phyloP scores from a whole-genome alignment of 2,888 invertebrate genomes.

The Catocala fraxini region DNA sequence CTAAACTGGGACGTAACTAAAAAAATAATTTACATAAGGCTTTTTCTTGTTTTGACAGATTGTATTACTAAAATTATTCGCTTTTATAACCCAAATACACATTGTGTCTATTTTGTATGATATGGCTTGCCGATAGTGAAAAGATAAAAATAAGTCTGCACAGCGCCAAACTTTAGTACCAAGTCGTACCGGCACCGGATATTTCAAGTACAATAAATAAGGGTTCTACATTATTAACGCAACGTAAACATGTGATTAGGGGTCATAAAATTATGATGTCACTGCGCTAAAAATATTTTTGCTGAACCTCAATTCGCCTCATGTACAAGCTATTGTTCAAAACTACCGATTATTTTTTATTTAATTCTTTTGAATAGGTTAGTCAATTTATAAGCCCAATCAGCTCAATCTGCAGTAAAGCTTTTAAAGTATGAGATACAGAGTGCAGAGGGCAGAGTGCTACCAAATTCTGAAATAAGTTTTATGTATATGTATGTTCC shows the following conservation, averaged over 20 bases:
- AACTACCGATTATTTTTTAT: no score
- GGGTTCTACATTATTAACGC: constrained; percentile 9
- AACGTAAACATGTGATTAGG: background rate
- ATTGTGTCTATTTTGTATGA: constrained; percentile 8
- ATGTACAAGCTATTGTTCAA: no score
- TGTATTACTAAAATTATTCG: background rate
- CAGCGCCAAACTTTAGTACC: constrained; percentile 25
- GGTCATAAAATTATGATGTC: background rate
- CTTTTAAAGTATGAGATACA: no score
- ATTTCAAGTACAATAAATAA: constrained; percentile 16
- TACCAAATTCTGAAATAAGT: no score
- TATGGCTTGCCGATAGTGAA: constrained; percentile 1
- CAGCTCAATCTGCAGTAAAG: no score
- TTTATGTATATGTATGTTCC: no score
- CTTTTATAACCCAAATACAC: constrained; percentile 1
- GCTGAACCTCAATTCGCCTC: background rate
- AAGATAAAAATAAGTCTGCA: constrained; percentile 16
- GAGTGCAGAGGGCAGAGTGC: no score
- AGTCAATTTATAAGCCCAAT: no score
- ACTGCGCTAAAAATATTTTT: background rate
- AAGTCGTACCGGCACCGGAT: constrained; percentile 30
- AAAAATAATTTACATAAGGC: constrained; percentile 47
- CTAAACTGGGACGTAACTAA: constrained; percentile 56
- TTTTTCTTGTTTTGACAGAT: constrained; percentile 30
- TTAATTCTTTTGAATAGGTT: no score